A percentile compares a stretch with the other conserved stretches of the same genome.
These are phyloP conservation scores for Periphyllus acericola DNA, from an alignment of 2,888 invertebrate species.

Conservation along the genomic window DNA sequence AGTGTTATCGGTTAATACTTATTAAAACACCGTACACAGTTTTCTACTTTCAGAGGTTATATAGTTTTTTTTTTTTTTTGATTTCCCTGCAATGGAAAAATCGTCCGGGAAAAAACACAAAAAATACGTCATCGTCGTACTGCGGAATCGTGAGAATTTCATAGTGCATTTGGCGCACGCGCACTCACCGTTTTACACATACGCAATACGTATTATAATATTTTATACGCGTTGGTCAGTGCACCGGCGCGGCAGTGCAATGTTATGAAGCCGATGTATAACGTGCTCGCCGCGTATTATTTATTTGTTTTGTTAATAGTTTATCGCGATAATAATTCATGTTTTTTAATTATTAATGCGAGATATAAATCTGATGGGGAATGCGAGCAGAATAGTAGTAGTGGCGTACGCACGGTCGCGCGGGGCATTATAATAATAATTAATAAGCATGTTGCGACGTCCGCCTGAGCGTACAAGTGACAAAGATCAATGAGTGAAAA, in stretches of 20 bases:
- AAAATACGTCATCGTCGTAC: not conserved
- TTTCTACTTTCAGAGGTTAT: no score
- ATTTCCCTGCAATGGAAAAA: no score
- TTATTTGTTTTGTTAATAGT: conserved; percentile 33
- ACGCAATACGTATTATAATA: no score
- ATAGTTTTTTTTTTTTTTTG: no score
- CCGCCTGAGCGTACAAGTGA: no score
- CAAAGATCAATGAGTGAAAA: conserved; percentile 19
- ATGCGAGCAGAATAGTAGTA: not conserved
- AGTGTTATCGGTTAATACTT: no score
- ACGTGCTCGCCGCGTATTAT: not conserved
- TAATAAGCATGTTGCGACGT: conserved; percentile 27
- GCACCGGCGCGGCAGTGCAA: not conserved
- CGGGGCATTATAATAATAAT: conserved; percentile 10
- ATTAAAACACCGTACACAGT: no score
- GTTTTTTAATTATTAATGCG: conserved; percentile 35
- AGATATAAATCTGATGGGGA: not conserved
- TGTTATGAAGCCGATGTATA: not conserved
- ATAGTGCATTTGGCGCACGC: not conserved
- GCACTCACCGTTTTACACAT: no score
- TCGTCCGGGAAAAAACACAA: no score
- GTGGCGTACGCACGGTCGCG: no score
- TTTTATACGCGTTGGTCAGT: no score
- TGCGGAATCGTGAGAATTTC: not conserved
- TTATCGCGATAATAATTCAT: conserved; percentile 38